Conservation (phyloP, 1,140 invertebrate species). For the Drosophila setifemur region DNA sequence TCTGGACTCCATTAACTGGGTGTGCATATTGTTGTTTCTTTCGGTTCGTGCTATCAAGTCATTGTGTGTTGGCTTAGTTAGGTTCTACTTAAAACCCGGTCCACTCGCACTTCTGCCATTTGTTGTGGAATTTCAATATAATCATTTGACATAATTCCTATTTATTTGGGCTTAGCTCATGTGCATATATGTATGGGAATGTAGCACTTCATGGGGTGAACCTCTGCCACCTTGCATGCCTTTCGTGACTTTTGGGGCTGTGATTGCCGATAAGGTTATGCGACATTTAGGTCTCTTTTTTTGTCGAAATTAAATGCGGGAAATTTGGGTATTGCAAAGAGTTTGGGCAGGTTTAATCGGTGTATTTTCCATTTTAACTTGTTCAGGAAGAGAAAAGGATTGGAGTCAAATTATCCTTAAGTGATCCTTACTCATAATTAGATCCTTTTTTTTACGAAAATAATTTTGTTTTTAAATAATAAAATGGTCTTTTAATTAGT, state of each 20-base stretch:
- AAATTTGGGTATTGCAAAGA: neutral
- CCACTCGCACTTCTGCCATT: neutral
- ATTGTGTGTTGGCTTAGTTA: slow-evolving; percentile 33
- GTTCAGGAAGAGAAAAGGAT: too few relatives aligned
- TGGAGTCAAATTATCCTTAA: too few relatives aligned
- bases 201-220: slow-evolving; percentile 12
- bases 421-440: too few relatives aligned
- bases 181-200: neutral
- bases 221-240: slow-evolving; percentile 23
- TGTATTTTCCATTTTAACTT: neutral
- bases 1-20: slow-evolving; percentile 44
- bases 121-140: slow-evolving; percentile 63
- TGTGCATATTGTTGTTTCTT: slow-evolving; percentile 40
- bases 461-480: neutral
- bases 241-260: neutral
- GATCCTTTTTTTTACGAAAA: too few relatives aligned
- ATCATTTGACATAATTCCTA: slow-evolving; percentile 72
- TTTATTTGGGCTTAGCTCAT: slow-evolving; percentile 67
- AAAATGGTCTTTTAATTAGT: too few relatives aligned
- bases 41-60: slow-evolving; percentile 46
- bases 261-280: neutral
- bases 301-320: neutral
- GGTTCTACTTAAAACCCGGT: neutral
- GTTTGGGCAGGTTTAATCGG: neutral
- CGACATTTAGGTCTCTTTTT: neutral